Evolutionary conservation across 1,140 invertebrate species (phyloP).

Genomic region (Pogonomyrmex californicus): DNA sequence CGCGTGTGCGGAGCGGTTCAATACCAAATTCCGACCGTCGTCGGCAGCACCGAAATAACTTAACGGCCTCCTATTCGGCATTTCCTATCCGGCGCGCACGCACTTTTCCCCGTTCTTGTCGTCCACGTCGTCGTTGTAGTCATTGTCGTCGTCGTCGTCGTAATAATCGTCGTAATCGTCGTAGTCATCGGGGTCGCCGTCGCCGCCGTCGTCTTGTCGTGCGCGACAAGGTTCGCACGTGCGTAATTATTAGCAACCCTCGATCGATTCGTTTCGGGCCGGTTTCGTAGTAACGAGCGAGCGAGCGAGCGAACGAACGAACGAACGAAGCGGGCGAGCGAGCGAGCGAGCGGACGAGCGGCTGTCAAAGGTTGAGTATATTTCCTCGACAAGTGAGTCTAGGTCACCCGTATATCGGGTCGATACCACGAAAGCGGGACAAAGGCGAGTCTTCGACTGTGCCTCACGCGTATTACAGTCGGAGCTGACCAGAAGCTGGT

Average conservation of each 20-base stretch:
- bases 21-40: constrained; percentile 56
- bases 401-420: constrained; percentile 76
- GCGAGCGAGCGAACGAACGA: constrained; percentile 56
- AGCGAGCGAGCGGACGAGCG: constrained; percentile 62
- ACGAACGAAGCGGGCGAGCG: constrained; percentile 64
- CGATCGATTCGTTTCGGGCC: constrained; percentile 62
- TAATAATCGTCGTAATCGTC: not conserved
- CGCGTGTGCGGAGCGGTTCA: constrained; percentile 36
- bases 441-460: constrained; percentile 72
- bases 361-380: constrained; percentile 76
- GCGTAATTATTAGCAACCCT: constrained; percentile 73
- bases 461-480: constrained; percentile 59
- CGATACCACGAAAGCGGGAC: constrained; percentile 77
- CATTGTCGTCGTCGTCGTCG: not conserved
- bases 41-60: constrained; percentile 59
- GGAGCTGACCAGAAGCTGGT: constrained; percentile 51
- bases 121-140: not conserved
- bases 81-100: constrained; percentile 45
- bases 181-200: not conserved
- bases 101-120: not conserved
- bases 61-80: constrained; percentile 23
- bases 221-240: constrained; percentile 58
- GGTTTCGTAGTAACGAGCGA: constrained; percentile 66
- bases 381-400: constrained; percentile 77
- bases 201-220: too few relatives aligned